These are phyloP conservation scores for Atractosteus spatula DNA, from an alignment of 2,113 vertebrate species.

Conservation along the genomic window DNA sequence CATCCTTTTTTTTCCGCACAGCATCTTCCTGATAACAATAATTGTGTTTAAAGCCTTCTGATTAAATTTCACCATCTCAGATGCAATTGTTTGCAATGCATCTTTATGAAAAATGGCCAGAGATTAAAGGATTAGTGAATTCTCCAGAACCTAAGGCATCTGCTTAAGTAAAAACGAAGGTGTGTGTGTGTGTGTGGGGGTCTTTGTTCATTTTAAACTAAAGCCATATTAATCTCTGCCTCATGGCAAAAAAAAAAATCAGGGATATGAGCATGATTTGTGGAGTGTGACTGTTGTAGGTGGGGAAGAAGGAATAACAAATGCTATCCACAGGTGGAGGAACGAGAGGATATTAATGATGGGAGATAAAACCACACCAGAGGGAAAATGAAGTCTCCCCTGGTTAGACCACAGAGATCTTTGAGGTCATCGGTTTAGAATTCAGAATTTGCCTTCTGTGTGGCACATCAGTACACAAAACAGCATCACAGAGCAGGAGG, in stretches of 20 bases:
- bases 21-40: constrained; percentile 44
- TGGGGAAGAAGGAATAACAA: constrained; percentile 12
- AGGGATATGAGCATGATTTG: background rate
- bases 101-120: constrained; percentile 66
- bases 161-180: constrained; percentile 37
- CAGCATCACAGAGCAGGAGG: too few species aligned
- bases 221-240: constrained; percentile 51
- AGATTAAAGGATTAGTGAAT: constrained; percentile 67
- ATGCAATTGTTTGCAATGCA: constrained; percentile 60
- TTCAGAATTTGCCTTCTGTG: too few species aligned
- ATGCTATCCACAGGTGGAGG: background rate
- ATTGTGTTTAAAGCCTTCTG: constrained; percentile 56
- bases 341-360: background rate
- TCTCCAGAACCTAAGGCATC: constrained; percentile 53
- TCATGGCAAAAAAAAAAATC: constrained; percentile 34
- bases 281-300: constrained; percentile 8
- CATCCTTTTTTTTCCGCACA: constrained; percentile 14
- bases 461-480: too few species aligned
- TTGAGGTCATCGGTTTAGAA: too few species aligned
- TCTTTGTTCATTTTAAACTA: constrained; percentile 38
- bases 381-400: too few species aligned
- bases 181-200: constrained; percentile 9
- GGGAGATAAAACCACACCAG: constrained; percentile 24
- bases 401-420: too few species aligned
- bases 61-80: constrained; percentile 62